Evolutionary conservation across 2,888 invertebrate genomes (phyloP).

Genomic region (Bembecia ichneumoniformis): DNA sequence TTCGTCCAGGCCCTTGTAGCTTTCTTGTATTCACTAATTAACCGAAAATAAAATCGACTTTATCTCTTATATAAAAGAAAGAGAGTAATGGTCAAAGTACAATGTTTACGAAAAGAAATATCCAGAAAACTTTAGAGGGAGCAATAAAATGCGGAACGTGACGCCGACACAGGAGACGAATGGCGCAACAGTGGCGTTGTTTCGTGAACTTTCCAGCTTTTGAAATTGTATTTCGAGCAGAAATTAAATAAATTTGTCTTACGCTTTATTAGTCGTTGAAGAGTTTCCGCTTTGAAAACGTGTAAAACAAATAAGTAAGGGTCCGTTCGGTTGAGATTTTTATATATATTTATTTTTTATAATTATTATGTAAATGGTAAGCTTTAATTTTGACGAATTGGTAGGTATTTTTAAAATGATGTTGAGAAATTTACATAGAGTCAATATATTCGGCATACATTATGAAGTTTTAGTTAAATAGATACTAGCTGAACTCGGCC

Average conservation of each 20-base stretch:
- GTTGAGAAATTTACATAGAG: no score
- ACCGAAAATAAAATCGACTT: no score
- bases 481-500: no score
- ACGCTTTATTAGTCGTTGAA: slow-evolving; percentile 13
- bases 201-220: slow-evolving; percentile 23
- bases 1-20: slow-evolving; percentile 19
- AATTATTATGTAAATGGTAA: no score
- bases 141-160: slow-evolving; percentile 37
- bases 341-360: no score
- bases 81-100: neutral
- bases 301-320: neutral
- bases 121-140: slow-evolving; percentile 23
- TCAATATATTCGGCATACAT: no score
- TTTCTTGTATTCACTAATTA: slow-evolving; percentile 2
- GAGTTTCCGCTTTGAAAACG: neutral
- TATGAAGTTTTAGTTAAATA: no score
- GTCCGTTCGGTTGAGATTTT: no score
- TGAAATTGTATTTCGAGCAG: slow-evolving; percentile 27
- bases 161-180: slow-evolving; percentile 22
- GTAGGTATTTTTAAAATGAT: no score
- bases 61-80: neutral
- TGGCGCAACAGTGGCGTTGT: slow-evolving; percentile 22
- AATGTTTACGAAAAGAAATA: slow-evolving; percentile 10
- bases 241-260: slow-evolving; percentile 21
- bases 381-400: no score